phyloP scores from a whole-genome alignment of 1,140 invertebrate genomes.

The Zaprionus camerounensis region DNA sequence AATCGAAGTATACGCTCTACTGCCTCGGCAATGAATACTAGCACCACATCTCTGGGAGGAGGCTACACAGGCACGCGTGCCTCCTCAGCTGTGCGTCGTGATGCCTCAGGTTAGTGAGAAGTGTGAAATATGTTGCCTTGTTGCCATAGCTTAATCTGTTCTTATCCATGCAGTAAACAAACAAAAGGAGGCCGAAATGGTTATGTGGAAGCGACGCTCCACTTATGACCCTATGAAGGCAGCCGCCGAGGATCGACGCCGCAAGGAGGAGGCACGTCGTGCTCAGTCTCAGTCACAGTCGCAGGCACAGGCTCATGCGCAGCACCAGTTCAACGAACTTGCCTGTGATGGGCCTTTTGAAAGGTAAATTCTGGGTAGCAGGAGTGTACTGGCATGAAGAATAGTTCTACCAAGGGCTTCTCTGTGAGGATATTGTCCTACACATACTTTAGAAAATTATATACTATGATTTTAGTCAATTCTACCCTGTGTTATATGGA shows the following conservation, averaged over 20 bases:
- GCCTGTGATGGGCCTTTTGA: slow-evolving; percentile 66
- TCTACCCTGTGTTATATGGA: background rate
- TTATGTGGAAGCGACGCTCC: slow-evolving; percentile 96
- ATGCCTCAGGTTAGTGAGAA: slow-evolving; percentile 66
- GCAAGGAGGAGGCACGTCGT: slow-evolving; percentile 85
- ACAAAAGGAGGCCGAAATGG: slow-evolving; percentile 92
- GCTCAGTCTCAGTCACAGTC: slow-evolving; percentile 44
- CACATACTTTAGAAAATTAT: background rate
- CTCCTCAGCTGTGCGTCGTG: slow-evolving; percentile 71
- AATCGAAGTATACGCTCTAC: slow-evolving; percentile 77
- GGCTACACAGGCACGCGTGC: slow-evolving; percentile 49
- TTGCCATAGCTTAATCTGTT: background rate
- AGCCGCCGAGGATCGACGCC: slow-evolving; percentile 91
- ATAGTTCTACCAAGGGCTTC: background rate
- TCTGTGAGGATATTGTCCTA: background rate
- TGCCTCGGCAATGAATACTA: slow-evolving; percentile 71
- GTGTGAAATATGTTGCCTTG: background rate
- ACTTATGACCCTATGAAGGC: slow-evolving; percentile 96
- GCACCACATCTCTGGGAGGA: slow-evolving; percentile 66
- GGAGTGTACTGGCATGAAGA: background rate
- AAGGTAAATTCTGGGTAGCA: slow-evolving; percentile 61
- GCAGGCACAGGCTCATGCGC: slow-evolving; percentile 28
- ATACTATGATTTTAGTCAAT: background rate
- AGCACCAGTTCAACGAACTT: slow-evolving; percentile 55
- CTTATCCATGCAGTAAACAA: slow-evolving; percentile 80